Evolutionary conservation across 1,140 invertebrate genomes (phyloP).

Genomic region (Melitaea cinxia): DNA sequence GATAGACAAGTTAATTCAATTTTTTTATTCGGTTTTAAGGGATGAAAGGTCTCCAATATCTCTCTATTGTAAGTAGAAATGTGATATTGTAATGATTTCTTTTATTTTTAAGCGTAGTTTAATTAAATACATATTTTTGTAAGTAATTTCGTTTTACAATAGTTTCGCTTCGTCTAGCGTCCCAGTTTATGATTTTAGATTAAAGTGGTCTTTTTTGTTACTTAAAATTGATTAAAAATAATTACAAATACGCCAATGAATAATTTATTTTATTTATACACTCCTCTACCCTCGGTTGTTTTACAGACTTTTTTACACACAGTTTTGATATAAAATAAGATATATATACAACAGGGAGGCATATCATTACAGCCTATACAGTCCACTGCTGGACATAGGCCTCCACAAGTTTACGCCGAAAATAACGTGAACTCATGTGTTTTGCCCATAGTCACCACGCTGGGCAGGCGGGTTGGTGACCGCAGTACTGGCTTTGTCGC

Average conservation of each 20-base stretch:
- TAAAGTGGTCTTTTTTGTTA: slow-evolving; percentile 78
- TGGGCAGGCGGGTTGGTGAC: no score
- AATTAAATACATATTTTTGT: slow-evolving; percentile 79
- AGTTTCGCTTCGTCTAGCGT: slow-evolving; percentile 76
- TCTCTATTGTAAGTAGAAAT: slow-evolving; percentile 81
- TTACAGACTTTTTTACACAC: not conserved
- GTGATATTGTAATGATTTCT: slow-evolving; percentile 80
- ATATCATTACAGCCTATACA: no score
- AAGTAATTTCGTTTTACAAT: slow-evolving; percentile 77
- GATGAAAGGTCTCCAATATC: slow-evolving; percentile 72
- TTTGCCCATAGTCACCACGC: no score
- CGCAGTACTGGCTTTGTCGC: no score
- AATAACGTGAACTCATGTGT: no score
- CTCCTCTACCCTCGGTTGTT: not conserved
- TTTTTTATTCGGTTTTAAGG: slow-evolving; percentile 62
- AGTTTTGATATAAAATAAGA: no score
- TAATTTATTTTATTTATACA: slow-evolving; percentile 58
- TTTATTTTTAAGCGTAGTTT: slow-evolving; percentile 75
- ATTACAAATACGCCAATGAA: slow-evolving; percentile 80
- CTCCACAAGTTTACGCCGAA: no score
- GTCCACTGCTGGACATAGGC: no score
- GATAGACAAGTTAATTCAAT: slow-evolving; percentile 60
- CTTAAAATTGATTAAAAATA: slow-evolving; percentile 81
- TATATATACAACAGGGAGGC: no score
- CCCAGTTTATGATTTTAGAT: slow-evolving; percentile 73